These are phyloP conservation scores for Seriola quinqueradiata DNA, from an alignment of 2,113 vertebrate genomes.

Conservation along the genomic window DNA sequence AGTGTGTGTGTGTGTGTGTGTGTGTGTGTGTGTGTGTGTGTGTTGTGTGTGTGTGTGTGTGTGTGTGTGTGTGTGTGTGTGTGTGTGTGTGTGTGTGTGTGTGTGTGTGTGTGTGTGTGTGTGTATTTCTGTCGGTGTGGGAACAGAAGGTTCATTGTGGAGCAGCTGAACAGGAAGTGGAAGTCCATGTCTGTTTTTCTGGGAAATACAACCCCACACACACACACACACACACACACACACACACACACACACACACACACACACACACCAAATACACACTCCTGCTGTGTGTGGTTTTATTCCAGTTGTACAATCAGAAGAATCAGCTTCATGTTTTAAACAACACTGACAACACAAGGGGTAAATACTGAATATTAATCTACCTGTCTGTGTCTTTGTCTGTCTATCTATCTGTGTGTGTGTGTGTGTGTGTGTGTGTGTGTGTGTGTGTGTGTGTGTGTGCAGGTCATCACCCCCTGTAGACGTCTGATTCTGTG, in stretches of 20 bases:
- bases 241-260: neutral
- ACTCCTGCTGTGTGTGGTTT: constrained; percentile 11
- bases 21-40: constrained; percentile 12
- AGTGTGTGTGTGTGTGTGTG: neutral
- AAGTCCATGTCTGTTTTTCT: constrained; percentile 44
- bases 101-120: neutral
- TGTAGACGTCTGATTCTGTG: constrained; percentile 95
- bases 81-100: constrained; percentile 18
- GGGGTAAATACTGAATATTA: too few relatives aligned
- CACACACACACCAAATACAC: constrained; percentile 2
- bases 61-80: constrained; percentile 19
- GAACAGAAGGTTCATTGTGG: constrained; percentile 77
- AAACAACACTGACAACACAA: neutral
- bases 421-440: constrained; percentile 26
- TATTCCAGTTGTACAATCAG: neutral
- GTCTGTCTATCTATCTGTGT: neutral
- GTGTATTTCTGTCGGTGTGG: constrained; percentile 75
- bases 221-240: too few relatives aligned
- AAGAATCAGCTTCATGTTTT: neutral
- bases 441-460: constrained; percentile 39
- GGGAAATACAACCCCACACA: constrained; percentile 6
- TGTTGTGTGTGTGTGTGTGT: neutral
- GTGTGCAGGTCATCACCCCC: constrained; percentile 93
- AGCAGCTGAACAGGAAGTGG: constrained; percentile 70
- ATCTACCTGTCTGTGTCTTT: neutral